Conservation (phyloP, 2,797 vertebrate species). For the Brachymystax lenok region DNA sequence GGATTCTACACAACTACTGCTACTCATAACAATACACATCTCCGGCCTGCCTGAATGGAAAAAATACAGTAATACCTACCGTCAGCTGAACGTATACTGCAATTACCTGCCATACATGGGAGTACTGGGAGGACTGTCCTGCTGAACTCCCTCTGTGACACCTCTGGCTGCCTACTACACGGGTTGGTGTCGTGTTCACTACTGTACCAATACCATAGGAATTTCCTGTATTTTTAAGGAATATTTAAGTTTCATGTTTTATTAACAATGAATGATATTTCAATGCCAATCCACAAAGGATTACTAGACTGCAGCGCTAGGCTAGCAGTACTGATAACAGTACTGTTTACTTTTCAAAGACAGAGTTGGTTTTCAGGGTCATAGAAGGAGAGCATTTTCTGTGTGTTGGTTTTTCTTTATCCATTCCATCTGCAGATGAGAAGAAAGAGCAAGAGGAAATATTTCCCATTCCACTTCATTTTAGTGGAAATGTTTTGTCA, state of each 20-base stretch:
- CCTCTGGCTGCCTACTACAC: neutral
- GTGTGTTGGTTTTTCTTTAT: conserved; percentile 16
- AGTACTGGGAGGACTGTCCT: neutral
- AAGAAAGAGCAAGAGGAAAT: conserved; percentile 17
- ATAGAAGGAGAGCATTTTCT: neutral
- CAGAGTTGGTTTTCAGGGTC: neutral
- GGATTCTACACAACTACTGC: conserved; percentile 6
- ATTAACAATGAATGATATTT: neutral
- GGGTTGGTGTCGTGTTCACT: neutral
- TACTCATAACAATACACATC: conserved; percentile 1
- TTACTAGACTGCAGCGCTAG: neutral
- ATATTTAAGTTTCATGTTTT: neutral
- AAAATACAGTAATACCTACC: neutral
- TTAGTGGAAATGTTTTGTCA: conserved; percentile 37
- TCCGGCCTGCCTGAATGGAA: neutral
- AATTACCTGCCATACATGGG: conserved; percentile 56
- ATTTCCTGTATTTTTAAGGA: conserved; percentile 20
- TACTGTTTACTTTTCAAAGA: neutral
- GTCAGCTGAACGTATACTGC: conserved; percentile 58
- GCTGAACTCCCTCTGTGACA: neutral
- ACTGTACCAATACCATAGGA: neutral
- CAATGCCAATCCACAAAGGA: neutral
- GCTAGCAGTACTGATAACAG: neutral
- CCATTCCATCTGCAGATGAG: conserved; percentile 35
- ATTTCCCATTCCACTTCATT: conserved; percentile 28